phyloP scores from a whole-genome alignment of 2,797 vertebrate genomes.

The Enteromius mattozi region DNA sequence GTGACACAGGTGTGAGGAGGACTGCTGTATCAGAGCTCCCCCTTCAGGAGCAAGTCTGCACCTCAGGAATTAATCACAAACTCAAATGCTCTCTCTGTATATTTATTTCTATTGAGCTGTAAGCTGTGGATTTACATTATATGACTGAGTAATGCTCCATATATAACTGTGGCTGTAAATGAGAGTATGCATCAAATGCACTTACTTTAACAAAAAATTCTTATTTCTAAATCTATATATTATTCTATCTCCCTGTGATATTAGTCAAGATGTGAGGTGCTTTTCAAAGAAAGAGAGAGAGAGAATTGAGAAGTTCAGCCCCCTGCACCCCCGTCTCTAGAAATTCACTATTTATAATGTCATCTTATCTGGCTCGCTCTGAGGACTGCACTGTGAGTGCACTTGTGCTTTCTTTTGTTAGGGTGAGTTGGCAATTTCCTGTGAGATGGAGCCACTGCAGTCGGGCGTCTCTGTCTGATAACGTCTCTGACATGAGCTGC shows the following conservation, averaged over 20 bases:
- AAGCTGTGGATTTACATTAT: background rate
- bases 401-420: slow-evolving; percentile 98
- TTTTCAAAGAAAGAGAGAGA: slow-evolving; percentile 53
- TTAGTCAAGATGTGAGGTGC: background rate
- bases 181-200: background rate
- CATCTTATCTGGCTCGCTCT: slow-evolving; percentile 93
- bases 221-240: background rate
- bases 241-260: background rate
- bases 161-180: background rate
- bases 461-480: slow-evolving; percentile 90
- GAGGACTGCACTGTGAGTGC: slow-evolving; percentile 89
- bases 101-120: background rate
- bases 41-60: slow-evolving; percentile 79
- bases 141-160: background rate
- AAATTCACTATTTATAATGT: slow-evolving; percentile 90
- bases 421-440: slow-evolving; percentile 98
- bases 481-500: slow-evolving; percentile 92
- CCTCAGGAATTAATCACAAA: background rate
- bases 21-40: slow-evolving; percentile 84
- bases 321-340: slow-evolving; percentile 78
- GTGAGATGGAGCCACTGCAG: slow-evolving; percentile 91
- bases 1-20: background rate
- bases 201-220: background rate
- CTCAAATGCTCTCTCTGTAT: background rate
- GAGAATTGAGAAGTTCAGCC: slow-evolving; percentile 78